Conservation (phyloP, 2,113 vertebrate species). For the Python bivittatus region DNA sequence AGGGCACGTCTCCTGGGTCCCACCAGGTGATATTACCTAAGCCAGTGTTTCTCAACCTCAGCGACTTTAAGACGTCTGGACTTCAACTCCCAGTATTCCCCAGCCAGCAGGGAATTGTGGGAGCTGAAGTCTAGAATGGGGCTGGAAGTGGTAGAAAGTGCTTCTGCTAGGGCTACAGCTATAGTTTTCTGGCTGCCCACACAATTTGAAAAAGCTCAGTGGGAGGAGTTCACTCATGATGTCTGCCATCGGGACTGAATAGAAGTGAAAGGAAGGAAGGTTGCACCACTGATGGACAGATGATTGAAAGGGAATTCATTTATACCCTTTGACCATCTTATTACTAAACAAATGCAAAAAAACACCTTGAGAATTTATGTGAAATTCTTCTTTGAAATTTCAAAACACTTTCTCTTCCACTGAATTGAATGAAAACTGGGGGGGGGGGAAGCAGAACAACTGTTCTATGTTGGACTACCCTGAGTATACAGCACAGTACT, state of each 20-base stretch:
- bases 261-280: neutral
- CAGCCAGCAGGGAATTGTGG: neutral
- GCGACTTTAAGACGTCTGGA: neutral
- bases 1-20: neutral
- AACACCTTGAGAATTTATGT: neutral
- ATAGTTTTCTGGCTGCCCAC: neutral
- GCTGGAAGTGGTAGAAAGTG: neutral
- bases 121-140: neutral
- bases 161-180: neutral
- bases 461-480: neutral
- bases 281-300: neutral
- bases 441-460: neutral
- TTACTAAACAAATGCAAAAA: neutral
- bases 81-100: neutral
- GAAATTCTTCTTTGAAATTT: neutral
- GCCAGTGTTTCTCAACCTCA: neutral
- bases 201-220: neutral
- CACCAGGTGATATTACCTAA: neutral
- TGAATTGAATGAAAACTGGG: neutral
- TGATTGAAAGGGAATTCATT: neutral
- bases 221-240: neutral
- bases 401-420: neutral
- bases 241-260: neutral
- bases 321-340: neutral
- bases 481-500: neutral